A percentile compares a stretch with the other conserved stretches of the same genome.
These are phyloP conservation scores for Drosophila formosana DNA, from an alignment of 2,888 invertebrate species.

Conservation along the genomic window DNA sequence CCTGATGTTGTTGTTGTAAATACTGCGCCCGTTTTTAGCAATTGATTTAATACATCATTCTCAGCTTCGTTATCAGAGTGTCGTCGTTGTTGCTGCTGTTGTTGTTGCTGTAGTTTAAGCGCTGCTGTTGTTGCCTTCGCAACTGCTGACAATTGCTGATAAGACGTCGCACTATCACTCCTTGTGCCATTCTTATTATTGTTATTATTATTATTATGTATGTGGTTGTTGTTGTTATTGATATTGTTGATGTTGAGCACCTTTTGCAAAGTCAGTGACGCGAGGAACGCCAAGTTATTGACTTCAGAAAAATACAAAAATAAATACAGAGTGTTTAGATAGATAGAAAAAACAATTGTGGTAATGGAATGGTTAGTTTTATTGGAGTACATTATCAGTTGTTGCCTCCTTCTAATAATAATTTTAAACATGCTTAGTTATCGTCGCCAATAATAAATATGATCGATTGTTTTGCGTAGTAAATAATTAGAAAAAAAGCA, in stretches of 20 bases:
- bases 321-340: slow-evolving; percentile 23
- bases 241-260: slow-evolving; percentile 79
- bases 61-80: slow-evolving; percentile 66
- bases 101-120: slow-evolving; percentile 36
- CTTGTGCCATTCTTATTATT: slow-evolving; percentile 31
- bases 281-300: slow-evolving; percentile 77
- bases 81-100: slow-evolving; percentile 53
- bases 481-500: no score
- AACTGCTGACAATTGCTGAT: slow-evolving; percentile 47
- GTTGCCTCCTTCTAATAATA: neutral
- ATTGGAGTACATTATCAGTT: neutral
- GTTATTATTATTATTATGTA: slow-evolving; percentile 36
- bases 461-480: no score
- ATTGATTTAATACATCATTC: slow-evolving; percentile 59
- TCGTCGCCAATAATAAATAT: no score
- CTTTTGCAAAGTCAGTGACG: slow-evolving; percentile 79
- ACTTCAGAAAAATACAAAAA: slow-evolving; percentile 55
- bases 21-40: slow-evolving; percentile 66
- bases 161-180: slow-evolving; percentile 46
- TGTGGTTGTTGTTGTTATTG: slow-evolving; percentile 49
- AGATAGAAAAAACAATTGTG: slow-evolving; percentile 5
- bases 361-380: neutral
- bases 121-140: slow-evolving; percentile 41
- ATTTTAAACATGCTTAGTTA: no score
- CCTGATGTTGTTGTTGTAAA: slow-evolving; percentile 52